Evolutionary conservation across 1,140 invertebrate species (phyloP), one percentile per base, ranked within the genome.

Genomic region (Colletes latitarsis): DNA sequence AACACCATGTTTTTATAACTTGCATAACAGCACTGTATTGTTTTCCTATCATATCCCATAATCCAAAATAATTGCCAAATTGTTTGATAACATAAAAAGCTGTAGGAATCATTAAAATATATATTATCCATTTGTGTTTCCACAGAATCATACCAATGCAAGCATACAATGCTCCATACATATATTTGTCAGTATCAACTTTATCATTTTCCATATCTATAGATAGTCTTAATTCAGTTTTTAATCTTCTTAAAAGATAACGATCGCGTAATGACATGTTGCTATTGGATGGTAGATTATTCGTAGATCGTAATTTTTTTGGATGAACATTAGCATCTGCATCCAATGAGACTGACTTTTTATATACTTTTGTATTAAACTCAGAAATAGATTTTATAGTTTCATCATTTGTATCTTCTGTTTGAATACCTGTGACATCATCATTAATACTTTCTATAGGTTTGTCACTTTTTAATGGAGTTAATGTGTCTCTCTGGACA

Each of bases 91-190:
- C 85, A 84, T 96, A 96, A 84, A 96, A 95, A 14, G 94, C 90
- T 53, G 97, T 91, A 14, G 96, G 96, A 72, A 97, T 87, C 8
- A 95, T 94, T 5, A 97, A 84, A 5, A 97, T 91, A 43, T 95
- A 94, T 41, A 96, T 88, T n/a, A 97, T 90, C 94, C 96, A 96
- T 76, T 95, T 93, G 83, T 97, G 95, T 81, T 95, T 95, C 95
- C 96, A 97, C 17, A 97, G 91, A 75, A 96, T 92, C 89, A 97
- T 96, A 12, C 96, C 93, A 8, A 95, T 89, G 87, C 96, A 96
- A 2, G 95, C 95, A 92, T 96, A 96, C 49, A 96, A 82, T 19
- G 96, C 93, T 30, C 94, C 94, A 82, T 95, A 95, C 82, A 97
- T 94, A 81, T 96, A 97, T 68, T 93, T 94, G 83, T 95, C 94